phyloP scores from a whole-genome alignment of 2,797 vertebrate species.

The Protonibea diacanthus region DNA sequence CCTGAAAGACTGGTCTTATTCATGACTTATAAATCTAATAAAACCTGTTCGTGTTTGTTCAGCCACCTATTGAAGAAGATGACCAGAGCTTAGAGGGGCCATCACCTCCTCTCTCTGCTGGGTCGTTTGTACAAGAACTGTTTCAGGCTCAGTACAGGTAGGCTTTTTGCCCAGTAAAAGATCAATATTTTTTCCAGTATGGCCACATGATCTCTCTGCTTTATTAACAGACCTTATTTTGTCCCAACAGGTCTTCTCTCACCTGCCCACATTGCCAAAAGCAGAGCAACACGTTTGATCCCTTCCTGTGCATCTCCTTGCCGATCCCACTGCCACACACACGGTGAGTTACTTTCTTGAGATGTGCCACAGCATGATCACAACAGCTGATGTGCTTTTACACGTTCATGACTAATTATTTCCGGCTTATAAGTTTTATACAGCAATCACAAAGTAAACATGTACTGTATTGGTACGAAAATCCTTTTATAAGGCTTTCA shows the following conservation, averaged over 20 bases:
- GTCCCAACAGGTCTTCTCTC: constrained; percentile 91
- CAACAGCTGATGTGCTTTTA: constrained; percentile 19
- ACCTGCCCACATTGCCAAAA: constrained; percentile 99
- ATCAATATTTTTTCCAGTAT: neutral
- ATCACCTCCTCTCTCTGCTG: constrained; percentile 91
- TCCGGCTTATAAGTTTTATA: neutral
- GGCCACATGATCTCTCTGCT: neutral
- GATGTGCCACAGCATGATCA: constrained; percentile 1
- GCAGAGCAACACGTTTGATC: constrained; percentile 99
- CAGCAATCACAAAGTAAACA: neutral
- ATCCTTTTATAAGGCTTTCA: neutral
- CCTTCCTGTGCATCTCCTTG: constrained; percentile 98
- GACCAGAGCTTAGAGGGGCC: constrained; percentile 91
- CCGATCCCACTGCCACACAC: constrained; percentile 97
- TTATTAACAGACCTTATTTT: constrained; percentile 22
- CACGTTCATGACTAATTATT: constrained; percentile 24
- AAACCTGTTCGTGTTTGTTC: constrained; percentile 43
- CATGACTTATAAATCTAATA: constrained; percentile 9
- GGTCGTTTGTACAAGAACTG: constrained; percentile 97
- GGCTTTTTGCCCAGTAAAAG: neutral
- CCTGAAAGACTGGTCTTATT: constrained; percentile 21
- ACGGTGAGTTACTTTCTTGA: constrained; percentile 85
- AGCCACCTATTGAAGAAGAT: constrained; percentile 93
- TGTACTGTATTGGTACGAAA: neutral
- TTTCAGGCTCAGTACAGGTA: constrained; percentile 99